Evolutionary conservation across 2,797 vertebrate genomes (phyloP).

Genomic region (Lacerta viridis): DNA sequence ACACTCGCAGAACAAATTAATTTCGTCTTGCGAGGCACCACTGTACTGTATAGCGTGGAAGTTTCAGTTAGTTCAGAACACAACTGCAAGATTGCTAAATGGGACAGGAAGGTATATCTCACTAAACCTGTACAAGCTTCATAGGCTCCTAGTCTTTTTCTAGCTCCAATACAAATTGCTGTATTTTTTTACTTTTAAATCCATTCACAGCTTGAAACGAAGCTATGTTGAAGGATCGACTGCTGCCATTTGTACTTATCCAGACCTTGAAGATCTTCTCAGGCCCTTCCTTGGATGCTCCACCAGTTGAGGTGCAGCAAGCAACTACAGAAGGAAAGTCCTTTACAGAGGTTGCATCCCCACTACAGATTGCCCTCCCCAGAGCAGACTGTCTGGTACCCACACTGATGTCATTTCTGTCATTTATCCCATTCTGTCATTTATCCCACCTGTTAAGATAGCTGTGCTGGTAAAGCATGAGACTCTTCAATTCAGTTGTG

Average conservation of each 20-base stretch:
- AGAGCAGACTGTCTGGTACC: background rate
- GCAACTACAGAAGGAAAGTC: background rate
- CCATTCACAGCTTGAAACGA: background rate
- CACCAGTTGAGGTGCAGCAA: background rate
- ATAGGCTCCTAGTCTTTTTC: too few relatives aligned
- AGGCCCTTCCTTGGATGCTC: background rate
- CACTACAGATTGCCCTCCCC: background rate
- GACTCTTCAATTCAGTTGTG: too few relatives aligned
- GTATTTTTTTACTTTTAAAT: background rate
- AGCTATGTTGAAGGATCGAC: background rate
- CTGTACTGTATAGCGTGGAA: background rate
- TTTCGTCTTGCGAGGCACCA: too few relatives aligned
- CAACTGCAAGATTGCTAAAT: background rate
- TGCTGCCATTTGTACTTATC: background rate
- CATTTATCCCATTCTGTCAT: too few relatives aligned
- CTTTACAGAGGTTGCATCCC: background rate
- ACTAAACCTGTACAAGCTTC: background rate
- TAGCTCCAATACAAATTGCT: background rate
- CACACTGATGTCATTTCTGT: background rate
- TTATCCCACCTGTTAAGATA: too few relatives aligned
- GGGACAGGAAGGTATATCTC: background rate
- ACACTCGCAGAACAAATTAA: too few relatives aligned
- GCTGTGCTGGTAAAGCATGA: too few relatives aligned
- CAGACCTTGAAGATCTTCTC: background rate
- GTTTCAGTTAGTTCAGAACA: constrained; percentile 1